phyloP scores from a whole-genome alignment of 2,888 invertebrate genomes.

The Scelioninae gen. 2 region DNA sequence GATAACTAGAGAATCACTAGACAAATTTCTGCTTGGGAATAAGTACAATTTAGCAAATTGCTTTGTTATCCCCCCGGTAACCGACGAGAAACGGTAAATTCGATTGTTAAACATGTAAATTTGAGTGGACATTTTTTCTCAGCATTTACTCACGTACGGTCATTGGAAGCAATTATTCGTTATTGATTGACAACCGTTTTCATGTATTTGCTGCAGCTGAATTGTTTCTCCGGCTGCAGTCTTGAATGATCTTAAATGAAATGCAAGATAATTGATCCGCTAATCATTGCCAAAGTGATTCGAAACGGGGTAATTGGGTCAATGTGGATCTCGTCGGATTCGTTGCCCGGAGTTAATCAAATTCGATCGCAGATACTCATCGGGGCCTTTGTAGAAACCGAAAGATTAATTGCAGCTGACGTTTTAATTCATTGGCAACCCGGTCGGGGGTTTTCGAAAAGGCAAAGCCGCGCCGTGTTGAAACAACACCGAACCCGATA shows the following conservation, averaged over 20 bases:
- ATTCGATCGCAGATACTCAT: conserved; percentile 22
- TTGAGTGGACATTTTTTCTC: no score
- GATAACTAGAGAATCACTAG: no score
- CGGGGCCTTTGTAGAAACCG: conserved; percentile 17
- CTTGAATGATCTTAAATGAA: conserved; percentile 1
- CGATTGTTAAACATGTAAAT: no score
- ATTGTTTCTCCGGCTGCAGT: no score
- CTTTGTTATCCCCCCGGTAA: no score
- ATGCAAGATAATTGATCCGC: conserved; percentile 18
- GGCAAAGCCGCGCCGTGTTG: conserved; percentile 11
- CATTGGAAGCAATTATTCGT: no score
- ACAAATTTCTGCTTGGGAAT: no score
- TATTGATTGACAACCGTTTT: no score
- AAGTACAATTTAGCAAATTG: no score
- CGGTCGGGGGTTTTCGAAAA: conserved; percentile 3
- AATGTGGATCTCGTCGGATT: conserved; percentile 48
- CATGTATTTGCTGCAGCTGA: no score
- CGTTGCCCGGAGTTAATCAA: conserved; percentile 38
- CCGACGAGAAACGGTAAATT: no score
- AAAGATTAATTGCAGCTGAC: conserved; percentile 22
- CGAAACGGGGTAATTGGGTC: conserved; percentile 44
- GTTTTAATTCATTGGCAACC: conserved; percentile 19
- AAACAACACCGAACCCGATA: conserved; percentile 29
- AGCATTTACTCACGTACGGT: no score
- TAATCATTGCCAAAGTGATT: conserved; percentile 30